A percentile compares a stretch with the other conserved stretches of the same genome.
These are phyloP conservation scores for Brachirus orientalis DNA, from an alignment of 2,113 vertebrate genomes.

Conservation along the genomic window DNA sequence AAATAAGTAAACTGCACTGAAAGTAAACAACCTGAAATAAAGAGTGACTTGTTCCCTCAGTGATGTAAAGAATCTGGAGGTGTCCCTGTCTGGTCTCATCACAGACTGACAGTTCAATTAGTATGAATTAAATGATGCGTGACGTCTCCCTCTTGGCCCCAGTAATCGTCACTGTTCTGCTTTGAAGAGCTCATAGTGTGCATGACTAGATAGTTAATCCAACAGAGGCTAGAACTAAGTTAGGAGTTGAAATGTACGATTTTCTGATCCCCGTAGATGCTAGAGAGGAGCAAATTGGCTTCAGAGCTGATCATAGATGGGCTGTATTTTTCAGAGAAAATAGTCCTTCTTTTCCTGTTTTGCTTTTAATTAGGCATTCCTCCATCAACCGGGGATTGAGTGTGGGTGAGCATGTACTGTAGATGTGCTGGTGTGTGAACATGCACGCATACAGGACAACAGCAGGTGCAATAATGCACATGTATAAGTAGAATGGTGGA, in stretches of 20 bases:
- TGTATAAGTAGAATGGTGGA: conserved; percentile 42
- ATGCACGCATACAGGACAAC: conserved; percentile 23
- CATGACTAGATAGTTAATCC: conserved; percentile 63
- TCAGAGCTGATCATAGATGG: conserved; percentile 62
- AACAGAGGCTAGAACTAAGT: conserved; percentile 46
- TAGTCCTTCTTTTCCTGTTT: neutral
- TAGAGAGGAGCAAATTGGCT: conserved; percentile 40
- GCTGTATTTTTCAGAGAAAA: conserved; percentile 56
- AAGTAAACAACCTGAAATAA: neutral
- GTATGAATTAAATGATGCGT: conserved; percentile 69
- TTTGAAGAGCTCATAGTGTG: conserved; percentile 73
- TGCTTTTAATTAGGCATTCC: conserved; percentile 74
- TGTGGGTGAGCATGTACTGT: conserved; percentile 17
- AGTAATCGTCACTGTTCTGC: conserved; percentile 70
- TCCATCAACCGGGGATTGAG: conserved; percentile 49
- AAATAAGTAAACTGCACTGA: conserved; percentile 25
- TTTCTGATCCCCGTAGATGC: conserved; percentile 57
- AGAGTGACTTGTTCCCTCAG: conserved; percentile 36
- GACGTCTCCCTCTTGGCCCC: conserved; percentile 65
- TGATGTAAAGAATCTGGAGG: conserved; percentile 46
- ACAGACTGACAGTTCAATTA: conserved; percentile 77
- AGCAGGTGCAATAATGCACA: neutral
- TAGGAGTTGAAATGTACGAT: conserved; percentile 54
- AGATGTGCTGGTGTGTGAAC: conserved; percentile 13
- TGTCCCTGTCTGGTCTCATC: conserved; percentile 66